Base-by-base conservation (phyloP, 2,797 vertebrate genomes). In the Scarus forsteni region DNA sequence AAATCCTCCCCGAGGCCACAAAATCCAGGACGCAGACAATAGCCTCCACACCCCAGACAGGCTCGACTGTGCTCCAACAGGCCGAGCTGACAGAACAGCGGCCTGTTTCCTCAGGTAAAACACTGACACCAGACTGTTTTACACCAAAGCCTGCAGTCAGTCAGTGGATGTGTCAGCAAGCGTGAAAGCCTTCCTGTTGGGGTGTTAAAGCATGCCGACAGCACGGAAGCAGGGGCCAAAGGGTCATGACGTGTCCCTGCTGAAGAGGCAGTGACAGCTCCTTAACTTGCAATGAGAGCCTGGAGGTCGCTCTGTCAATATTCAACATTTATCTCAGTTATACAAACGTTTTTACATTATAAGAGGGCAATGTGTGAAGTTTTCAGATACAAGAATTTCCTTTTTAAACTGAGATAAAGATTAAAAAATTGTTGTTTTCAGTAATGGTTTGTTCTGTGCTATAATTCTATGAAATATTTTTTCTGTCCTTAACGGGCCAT, bases 11-110 rank as follows among this genome's bases (percentile, higher is more conserved):
- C 51, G 48, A 39, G 75, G 85, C 79, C 70, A 71, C 83, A 75
- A 38, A 88, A 87, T 83, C 79, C 80, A 80, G 79, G 80, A 34
- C 60, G 14, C 70, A 88, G 63, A 89, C 87, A 91, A 90, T 35
- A 66, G 75, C 39, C 52, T 80, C 65, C 75, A 76, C 75, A 42
- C 74, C 80, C 74, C 68, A 80, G 84, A 87, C 79, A 55, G 60
- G 68, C 57, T 10, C 45, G 18, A 27, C 46, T 14, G 16, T 15
- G 56, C 66, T 66, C 52, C 59, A 35, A 55, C 66, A 49, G 67
- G 54, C 62, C 59, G 38, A 15, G 5, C 34, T 40, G 6, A 50
- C 27, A 45, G 61, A 16, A 62, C 63, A 38, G 56, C 59, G 36
- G 64, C 53, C 58, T 39, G 43, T 58, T 63, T 49, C 70, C 75